phyloP scores from a whole-genome alignment of 64 coral and sea anemone genomes.

The Platygyra sinensis region DNA sequence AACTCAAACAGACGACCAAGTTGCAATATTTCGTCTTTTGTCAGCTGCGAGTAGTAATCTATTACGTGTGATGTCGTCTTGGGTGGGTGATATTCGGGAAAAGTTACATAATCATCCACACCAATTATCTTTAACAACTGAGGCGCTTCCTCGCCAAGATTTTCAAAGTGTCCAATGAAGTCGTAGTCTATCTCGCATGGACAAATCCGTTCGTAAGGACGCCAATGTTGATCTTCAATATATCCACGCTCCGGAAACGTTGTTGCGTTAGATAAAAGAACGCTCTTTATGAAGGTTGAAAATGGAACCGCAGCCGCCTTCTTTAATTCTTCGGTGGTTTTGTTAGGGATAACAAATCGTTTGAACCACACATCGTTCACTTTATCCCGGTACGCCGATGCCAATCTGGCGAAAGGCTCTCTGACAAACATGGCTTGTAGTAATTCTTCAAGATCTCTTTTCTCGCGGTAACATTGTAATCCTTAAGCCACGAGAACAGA shows the following conservation, averaged over 20 bases:
- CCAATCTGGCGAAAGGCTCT: conserved; percentile 21
- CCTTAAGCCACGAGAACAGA: conserved; percentile 4
- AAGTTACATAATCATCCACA: not conserved
- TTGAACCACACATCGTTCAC: not conserved
- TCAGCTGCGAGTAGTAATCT: conserved; percentile 27
- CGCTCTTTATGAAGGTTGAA: not conserved
- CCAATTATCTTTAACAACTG: conserved; percentile 9
- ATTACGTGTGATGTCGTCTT: not conserved
- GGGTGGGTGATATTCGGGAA: conserved; percentile 2
- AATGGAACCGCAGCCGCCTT: not conserved
- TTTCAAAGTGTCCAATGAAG: conserved; percentile 44
- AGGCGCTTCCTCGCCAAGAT: not conserved
- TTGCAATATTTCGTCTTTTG: not conserved
- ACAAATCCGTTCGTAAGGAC: conserved; percentile 29
- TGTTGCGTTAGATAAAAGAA: not conserved
- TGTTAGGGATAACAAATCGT: not conserved
- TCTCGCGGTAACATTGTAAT: not conserved
- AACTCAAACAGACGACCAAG: not conserved
- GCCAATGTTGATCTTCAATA: conserved; percentile 32
- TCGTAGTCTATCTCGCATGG: conserved; percentile 30
- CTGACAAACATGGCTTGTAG: conserved; percentile 47
- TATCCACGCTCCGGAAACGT: not conserved
- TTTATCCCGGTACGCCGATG: conserved; percentile 13
- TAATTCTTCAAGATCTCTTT: conserved; percentile 3
- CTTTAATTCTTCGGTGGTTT: not conserved